Base-by-base conservation (phyloP, 2,888 invertebrate species). In the Sarcophaga rosellei region DNA sequence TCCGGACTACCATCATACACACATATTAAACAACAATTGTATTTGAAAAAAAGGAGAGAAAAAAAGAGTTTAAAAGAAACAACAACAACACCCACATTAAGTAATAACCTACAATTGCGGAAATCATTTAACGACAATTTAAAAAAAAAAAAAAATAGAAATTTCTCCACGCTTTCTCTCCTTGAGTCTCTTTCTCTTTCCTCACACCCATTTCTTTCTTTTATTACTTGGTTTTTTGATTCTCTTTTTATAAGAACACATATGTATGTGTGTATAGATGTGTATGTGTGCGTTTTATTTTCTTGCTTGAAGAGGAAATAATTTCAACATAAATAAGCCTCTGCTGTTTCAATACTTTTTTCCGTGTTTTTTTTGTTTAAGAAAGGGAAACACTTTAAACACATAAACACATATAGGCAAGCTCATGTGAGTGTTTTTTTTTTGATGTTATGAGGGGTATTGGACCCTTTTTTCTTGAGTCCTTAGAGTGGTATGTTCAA, bases 121-220 rank as follows among this genome's bases (percentile, higher is more conserved):
- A 70, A 84, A 87, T 72, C 84, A 86, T 87, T 87, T 87, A 81
- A 81, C 81, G 80, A 75, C 86, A 87, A 79, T 70, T 86, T 87
- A 65, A 70, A 63, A 35, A 35, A 4, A 4, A 25, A 4, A 25
- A 25, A 25, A 35, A 35, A 6, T 0, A 35, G 0, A 35, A 35
- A 25, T 25, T 35, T 6, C 35, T 35, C 35, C 35, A 35, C 35
- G 0, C 35, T 35, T 35, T 35, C 35, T 35, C 35, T 35, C 23
- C 23, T 23, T 23, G 23, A 23, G 23, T 23, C 3, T 23, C 23
- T 23, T 23, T 23, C n/a, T 23, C 23, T 23, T 23, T 23, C 23
- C 23, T 23, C 23, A 23, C 23, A 23, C 23, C 25, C 25, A 25
- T 25, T 5, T 6, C 35, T 80, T 81, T 70, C 25, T 62, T 68